These are phyloP conservation scores for Galeopterus variegatus DNA, from an alignment of 2,113 vertebrate genomes.

Conservation along the genomic window DNA sequence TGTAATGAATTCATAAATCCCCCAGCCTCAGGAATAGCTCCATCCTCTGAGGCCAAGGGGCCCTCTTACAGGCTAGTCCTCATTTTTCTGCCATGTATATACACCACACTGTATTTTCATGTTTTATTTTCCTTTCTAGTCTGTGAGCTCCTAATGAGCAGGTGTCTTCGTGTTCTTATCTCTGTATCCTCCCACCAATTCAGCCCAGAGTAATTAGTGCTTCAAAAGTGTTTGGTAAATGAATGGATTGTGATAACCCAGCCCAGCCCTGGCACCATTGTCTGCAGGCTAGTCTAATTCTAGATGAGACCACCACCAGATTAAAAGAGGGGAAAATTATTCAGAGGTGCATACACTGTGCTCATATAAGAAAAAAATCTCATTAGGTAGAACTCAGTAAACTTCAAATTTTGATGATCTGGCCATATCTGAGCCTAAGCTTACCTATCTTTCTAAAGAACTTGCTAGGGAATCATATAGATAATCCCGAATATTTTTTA, in stretches of 20 bases:
- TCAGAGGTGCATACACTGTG: neutral
- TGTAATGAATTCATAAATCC: neutral
- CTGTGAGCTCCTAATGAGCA: constrained; percentile 66
- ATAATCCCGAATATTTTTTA: neutral
- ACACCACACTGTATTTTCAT: neutral
- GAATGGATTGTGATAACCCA: neutral
- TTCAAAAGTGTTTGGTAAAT: neutral
- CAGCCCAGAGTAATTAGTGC: constrained; percentile 1
- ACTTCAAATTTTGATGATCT: constrained; percentile 4
- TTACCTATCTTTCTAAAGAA: neutral
- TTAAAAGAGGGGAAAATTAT: neutral
- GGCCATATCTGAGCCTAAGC: neutral
- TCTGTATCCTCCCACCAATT: neutral
- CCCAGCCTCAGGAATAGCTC: neutral
- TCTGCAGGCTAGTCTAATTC: neutral
- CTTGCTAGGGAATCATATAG: neutral
- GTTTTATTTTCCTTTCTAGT: constrained; percentile 43
- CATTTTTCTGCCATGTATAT: neutral
- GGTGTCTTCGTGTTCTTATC: constrained; percentile 15
- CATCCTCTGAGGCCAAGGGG: neutral
- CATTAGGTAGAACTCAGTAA: neutral
- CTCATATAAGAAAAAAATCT: neutral
- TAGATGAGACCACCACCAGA: neutral
- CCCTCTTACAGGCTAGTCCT: neutral
- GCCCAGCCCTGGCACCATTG: neutral